Evolutionary conservation across 2,888 invertebrate genomes (phyloP).

Genomic region (Protonemura montana): DNA sequence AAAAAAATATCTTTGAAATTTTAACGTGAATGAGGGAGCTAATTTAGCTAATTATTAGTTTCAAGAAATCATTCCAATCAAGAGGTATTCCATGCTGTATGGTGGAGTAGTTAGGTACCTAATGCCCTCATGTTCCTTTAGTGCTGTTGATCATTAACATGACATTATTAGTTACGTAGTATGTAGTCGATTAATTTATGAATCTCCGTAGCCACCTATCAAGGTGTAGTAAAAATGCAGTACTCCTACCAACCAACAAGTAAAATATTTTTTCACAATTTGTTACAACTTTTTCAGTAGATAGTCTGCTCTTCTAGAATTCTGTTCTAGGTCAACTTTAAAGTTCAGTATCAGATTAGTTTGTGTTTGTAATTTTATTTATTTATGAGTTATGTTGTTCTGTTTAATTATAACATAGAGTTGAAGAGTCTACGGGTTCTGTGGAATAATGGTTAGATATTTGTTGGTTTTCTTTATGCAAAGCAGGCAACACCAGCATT

Average conservation of each 20-base stretch:
- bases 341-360: slow-evolving; percentile 8
- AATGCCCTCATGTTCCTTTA: neutral
- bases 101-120: neutral
- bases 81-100: neutral
- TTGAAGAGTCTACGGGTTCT: slow-evolving; percentile 44
- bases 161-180: neutral
- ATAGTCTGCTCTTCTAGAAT: neutral
- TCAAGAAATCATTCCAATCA: neutral
- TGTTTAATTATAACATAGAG: slow-evolving; percentile 33
- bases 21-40: neutral
- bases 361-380: slow-evolving; percentile 38
- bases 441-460: slow-evolving; percentile 25
- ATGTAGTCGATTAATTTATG: neutral
- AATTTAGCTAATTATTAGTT: neutral
- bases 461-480: neutral
- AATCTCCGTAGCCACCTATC: neutral
- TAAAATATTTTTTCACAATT: slow-evolving; percentile 5
- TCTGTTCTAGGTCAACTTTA: slow-evolving; percentile 19
- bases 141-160: neutral
- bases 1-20: neutral
- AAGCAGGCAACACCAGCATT: neutral
- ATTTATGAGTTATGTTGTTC: slow-evolving; percentile 41
- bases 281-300: neutral
- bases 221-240: neutral
- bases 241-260: neutral